Percentiles rank a stretch among this genome's conserved stretches.
Evolutionary conservation across 2,888 invertebrate genomes (phyloP).

Genomic region (Caenorhabditis sp.): DNA sequence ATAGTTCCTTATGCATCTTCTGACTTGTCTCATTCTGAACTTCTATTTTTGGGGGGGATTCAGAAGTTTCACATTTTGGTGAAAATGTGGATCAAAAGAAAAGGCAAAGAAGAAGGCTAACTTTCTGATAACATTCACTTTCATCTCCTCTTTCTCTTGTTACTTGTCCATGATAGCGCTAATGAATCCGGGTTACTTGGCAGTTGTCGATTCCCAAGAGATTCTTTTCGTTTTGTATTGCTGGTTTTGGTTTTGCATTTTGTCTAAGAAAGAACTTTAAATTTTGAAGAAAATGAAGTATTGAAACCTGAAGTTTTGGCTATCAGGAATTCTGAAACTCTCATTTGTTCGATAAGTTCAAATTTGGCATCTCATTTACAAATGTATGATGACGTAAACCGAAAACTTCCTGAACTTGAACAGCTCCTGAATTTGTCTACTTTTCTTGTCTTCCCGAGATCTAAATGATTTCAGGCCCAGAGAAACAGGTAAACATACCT

Average conservation of each 20-base stretch:
- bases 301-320: no score
- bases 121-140: constrained; percentile 48
- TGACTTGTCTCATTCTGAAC: neutral
- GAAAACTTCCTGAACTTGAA: no score
- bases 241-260: neutral
- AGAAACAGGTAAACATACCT: no score
- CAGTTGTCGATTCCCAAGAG: constrained; percentile 5
- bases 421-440: no score
- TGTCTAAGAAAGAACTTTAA: no score
- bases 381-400: no score
- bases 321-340: no score
- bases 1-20: constrained; percentile 7
- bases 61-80: neutral
- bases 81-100: neutral
- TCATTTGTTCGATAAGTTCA: no score
- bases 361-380: no score
- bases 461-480: no score
- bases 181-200: constrained; percentile 53
- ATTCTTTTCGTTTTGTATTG: neutral
- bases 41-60: constrained; percentile 5
- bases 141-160: constrained; percentile 27
- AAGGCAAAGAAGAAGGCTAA: constrained; percentile 24
- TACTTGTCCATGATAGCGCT: neutral
- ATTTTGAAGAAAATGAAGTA: no score
- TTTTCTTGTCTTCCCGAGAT: no score